These are phyloP conservation scores for Himantopus leucocephalus DNA, from an alignment of 2,113 vertebrate genomes.

Conservation along the genomic window DNA sequence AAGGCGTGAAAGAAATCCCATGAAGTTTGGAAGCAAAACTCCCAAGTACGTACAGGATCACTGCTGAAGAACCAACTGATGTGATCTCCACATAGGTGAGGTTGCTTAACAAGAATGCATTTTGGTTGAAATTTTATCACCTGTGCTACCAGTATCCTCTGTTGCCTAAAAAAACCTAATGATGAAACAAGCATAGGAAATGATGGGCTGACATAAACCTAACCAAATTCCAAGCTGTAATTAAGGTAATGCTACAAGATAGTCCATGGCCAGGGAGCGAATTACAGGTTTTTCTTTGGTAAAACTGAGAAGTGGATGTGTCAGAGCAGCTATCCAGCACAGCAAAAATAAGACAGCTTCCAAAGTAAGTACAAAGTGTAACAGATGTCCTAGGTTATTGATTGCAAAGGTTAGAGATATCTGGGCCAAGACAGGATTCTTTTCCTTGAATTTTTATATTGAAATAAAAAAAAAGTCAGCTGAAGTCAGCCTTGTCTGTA, in stretches of 20 bases:
- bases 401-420: background rate
- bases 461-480: background rate
- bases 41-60: background rate
- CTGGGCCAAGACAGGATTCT: background rate
- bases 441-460: background rate
- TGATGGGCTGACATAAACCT: background rate
- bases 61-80: background rate
- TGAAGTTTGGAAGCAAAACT: background rate
- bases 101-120: background rate
- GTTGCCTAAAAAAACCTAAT: background rate
- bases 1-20: background rate
- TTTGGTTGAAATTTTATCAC: background rate
- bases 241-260: background rate
- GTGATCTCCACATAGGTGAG: background rate
- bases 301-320: background rate
- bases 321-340: background rate
- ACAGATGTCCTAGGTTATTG: background rate
- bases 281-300: background rate
- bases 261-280: background rate
- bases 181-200: background rate
- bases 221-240: background rate
- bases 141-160: background rate
- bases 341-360: background rate
- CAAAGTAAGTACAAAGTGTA: background rate
- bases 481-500: background rate